Conservation (phyloP, 2,888 invertebrate genomes). For the Thera britannica region DNA sequence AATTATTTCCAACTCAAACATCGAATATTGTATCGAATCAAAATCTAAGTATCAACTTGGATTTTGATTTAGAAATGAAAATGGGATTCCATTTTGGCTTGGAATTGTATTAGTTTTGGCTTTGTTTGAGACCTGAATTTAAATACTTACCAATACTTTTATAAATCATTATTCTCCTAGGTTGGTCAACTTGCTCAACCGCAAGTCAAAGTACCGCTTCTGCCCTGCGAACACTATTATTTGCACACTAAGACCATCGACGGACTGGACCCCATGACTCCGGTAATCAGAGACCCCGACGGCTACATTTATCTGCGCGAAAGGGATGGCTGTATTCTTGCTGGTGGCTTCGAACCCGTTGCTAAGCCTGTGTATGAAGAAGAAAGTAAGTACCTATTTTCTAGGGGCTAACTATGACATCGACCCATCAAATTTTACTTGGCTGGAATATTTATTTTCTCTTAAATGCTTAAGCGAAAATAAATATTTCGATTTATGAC, state of each 20-base stretch:
- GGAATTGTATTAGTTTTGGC: not conserved
- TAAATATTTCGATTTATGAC: too few relatives aligned
- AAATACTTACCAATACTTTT: not conserved
- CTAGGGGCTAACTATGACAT: too few relatives aligned
- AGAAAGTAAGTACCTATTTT: constrained; percentile 60
- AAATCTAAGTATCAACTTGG: not conserved
- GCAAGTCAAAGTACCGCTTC: constrained; percentile 94
- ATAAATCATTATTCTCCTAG: constrained; percentile 41
- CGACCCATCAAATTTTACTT: too few relatives aligned
- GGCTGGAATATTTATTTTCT: too few relatives aligned
- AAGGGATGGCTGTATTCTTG: constrained; percentile 92
- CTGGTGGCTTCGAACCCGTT: constrained; percentile 95
- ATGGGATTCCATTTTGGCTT: not conserved
- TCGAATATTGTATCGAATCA: too few relatives aligned
- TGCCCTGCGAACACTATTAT: constrained; percentile 97
- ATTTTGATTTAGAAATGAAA: not conserved
- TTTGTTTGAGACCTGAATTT: not conserved
- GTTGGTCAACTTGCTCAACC: constrained; percentile 94
- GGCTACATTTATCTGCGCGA: constrained; percentile 94
- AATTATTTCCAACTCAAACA: too few relatives aligned
- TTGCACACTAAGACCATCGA: constrained; percentile 93
- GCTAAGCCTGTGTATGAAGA: constrained; percentile 96
- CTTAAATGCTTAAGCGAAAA: too few relatives aligned
- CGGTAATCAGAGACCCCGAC: constrained; percentile 95
- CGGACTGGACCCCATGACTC: constrained; percentile 91